Base-by-base conservation (phyloP, 2,113 vertebrate genomes). In the Merops nubicus region DNA sequence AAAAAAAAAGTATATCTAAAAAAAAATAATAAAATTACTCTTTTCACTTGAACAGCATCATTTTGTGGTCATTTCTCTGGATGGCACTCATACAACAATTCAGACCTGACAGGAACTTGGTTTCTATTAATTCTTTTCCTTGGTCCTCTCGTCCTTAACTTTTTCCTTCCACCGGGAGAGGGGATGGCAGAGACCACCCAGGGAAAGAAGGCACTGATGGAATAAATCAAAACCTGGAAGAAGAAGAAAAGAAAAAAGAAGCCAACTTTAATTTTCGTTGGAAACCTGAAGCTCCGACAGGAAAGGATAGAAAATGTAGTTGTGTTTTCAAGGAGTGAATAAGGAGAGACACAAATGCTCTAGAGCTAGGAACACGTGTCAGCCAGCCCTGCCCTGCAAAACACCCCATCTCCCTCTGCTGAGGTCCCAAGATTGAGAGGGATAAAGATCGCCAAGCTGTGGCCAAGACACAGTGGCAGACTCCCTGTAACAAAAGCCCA, bases 351-450 rank as follows among this genome's bases (percentile, higher is more conserved):
- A 53, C 6, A 88, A 88, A 85, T 0, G 2, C 45, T 48, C 43
- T 22, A 4, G 36, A 11, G 23, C 8, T 7, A 36, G 47, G 56
- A 72, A 83, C 6, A n/a, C 0, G 1, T 26, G 18, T 40, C 73
- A 84, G 50, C 33, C 33, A 69, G 33, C 50, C 16, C 20, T 12
- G 2, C 25, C 56, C 18, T 9, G 14, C 0, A 0, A 19, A 72
- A 56, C 22, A 47, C 17, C 5, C 2, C 7, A 0, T 12, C 34
- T 63, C 70, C 16, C 42, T 69, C 21, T 64, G 63, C 72, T 36
- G 36, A 75, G 56, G 17, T 23, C 31, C 47, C 47, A 76, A 26
- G n/a, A 64, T 16, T n/a, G 40, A 33, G 69, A 60, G 13, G 5
- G 5, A 2, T 33, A 33, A 70, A 79, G 33, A 38, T 15, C 33